These are phyloP conservation scores for Aphidius colemani DNA, from an alignment of 2,888 invertebrate genomes.

Conservation along the genomic window DNA sequence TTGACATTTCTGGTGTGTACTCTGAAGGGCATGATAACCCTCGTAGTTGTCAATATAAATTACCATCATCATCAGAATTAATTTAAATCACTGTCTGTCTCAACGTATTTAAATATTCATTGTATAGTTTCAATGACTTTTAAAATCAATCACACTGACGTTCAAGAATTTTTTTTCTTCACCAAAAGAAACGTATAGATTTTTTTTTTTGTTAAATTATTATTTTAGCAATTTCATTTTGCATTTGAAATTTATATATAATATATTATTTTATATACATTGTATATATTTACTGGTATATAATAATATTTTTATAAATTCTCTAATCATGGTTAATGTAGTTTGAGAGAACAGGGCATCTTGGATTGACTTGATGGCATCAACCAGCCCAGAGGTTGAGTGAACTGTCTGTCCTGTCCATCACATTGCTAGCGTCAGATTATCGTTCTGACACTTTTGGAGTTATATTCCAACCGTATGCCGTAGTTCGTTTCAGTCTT, in stretches of 20 bases:
- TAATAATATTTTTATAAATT: neutral
- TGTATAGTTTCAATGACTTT: neutral
- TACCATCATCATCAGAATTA: no score
- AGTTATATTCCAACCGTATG: slow-evolving; percentile 56
- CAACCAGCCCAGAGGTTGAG: slow-evolving; percentile 37
- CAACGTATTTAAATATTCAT: no score
- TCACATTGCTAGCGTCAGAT: slow-evolving; percentile 60
- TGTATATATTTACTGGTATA: no score
- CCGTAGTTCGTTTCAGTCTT: slow-evolving; percentile 30
- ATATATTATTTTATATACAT: no score
- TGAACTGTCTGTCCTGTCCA: slow-evolving; percentile 53
- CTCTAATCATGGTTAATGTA: slow-evolving; percentile 6
- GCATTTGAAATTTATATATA: no score
- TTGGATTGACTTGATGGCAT: slow-evolving; percentile 28
- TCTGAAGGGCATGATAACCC: no score
- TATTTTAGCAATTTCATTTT: neutral
- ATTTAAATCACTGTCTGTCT: no score
- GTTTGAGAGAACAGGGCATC: slow-evolving; percentile 28
- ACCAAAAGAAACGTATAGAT: no score
- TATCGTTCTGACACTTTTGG: slow-evolving; percentile 61
- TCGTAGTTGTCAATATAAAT: no score
- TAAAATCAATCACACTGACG: no score
- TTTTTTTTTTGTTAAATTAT: neutral
- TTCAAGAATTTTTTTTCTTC: no score
- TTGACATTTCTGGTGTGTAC: no score